Conservation (phyloP, 2,797 vertebrate genomes). For the Neosalanx taihuensis region DNA sequence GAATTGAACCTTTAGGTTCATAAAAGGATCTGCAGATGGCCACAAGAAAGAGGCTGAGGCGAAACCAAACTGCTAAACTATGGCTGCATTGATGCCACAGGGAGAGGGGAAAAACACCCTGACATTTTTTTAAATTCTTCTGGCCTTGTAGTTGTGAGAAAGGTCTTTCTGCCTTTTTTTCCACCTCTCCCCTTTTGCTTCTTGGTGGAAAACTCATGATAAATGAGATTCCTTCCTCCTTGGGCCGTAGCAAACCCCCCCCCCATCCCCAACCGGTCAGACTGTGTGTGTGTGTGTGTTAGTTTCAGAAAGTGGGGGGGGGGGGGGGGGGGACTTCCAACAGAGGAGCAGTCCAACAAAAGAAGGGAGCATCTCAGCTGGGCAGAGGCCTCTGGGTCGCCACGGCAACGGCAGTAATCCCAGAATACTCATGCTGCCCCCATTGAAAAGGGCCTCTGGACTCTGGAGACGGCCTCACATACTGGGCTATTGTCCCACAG, state of each 20-base stretch:
- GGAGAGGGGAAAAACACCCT: slow-evolving; percentile 38
- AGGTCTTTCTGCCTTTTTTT: slow-evolving; percentile 31
- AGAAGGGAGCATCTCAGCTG: slow-evolving; percentile 77
- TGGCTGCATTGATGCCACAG: slow-evolving; percentile 34
- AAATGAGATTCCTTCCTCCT: slow-evolving; percentile 73
- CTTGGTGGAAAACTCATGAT: slow-evolving; percentile 63
- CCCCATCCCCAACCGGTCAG: slow-evolving; percentile 44
- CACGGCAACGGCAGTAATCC: slow-evolving; percentile 76
- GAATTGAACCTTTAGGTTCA: slow-evolving; percentile 10
- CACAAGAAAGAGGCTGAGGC: slow-evolving; percentile 17
- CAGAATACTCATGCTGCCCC: slow-evolving; percentile 73
- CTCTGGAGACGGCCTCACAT: slow-evolving; percentile 72
- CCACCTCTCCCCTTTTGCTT: slow-evolving; percentile 56
- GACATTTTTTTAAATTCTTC: slow-evolving; percentile 62
- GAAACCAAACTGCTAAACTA: slow-evolving; percentile 27
- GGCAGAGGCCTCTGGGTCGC: slow-evolving; percentile 68
- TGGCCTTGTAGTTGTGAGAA: slow-evolving; percentile 51
- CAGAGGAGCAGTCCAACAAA: slow-evolving; percentile 76
- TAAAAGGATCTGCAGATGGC: slow-evolving; percentile 20
- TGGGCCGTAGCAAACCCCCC: slow-evolving; percentile 49
- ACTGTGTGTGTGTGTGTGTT: slow-evolving; percentile 19
- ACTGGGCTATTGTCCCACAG: slow-evolving; percentile 76
- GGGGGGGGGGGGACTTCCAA: slow-evolving; percentile 60
- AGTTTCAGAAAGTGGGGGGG: slow-evolving; percentile 39
- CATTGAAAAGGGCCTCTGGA: slow-evolving; percentile 72